Percentiles rank a stretch among this genome's conserved stretches.
phyloP scores from a whole-genome alignment of 2,888 invertebrate species.

The Scaptomyza cyrtandrae region DNA sequence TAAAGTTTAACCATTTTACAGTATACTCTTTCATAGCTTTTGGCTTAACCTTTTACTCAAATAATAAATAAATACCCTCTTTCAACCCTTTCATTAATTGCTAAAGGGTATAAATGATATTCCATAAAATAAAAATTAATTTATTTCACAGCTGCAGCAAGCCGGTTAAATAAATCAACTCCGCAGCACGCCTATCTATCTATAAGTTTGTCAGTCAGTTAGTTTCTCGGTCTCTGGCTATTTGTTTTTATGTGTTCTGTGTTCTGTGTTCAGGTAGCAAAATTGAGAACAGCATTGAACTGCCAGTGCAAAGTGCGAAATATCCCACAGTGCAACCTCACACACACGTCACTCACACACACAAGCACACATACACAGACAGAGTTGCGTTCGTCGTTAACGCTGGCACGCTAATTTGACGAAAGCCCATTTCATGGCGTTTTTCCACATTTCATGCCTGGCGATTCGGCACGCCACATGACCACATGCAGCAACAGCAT shows the following conservation, averaged over 20 bases:
- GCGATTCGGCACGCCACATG: conserved; percentile 57
- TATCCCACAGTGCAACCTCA: conserved; percentile 72
- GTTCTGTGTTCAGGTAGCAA: conserved; percentile 43
- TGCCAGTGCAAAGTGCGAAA: conserved; percentile 72
- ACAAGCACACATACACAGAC: conserved; percentile 14
- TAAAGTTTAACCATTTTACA: neutral
- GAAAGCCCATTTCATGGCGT: conserved; percentile 81
- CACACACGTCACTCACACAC: conserved; percentile 7
- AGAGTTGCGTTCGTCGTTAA: conserved; percentile 68
- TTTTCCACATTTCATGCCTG: conserved; percentile 76
- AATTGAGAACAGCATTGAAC: conserved; percentile 55
- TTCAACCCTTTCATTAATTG: neutral
- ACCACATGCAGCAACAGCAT: conserved; percentile 32
- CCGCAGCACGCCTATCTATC: neutral
- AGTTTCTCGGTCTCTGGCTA: neutral
- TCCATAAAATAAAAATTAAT: neutral
- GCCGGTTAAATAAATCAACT: conserved; percentile 48
- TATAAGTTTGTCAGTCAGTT: conserved; percentile 6
- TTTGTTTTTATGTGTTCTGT: too few species aligned
- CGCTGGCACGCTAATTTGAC: conserved; percentile 82
- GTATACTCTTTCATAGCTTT: neutral
- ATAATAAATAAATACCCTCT: neutral
- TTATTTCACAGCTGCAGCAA: conserved; percentile 29
- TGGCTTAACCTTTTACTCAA: neutral
- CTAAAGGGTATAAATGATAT: conserved; percentile 17